A percentile compares a stretch with the other conserved stretches of the same genome.
phyloP scores from a whole-genome alignment of 2,797 vertebrate genomes.

The Gymnoscopelus microlampas region DNA sequence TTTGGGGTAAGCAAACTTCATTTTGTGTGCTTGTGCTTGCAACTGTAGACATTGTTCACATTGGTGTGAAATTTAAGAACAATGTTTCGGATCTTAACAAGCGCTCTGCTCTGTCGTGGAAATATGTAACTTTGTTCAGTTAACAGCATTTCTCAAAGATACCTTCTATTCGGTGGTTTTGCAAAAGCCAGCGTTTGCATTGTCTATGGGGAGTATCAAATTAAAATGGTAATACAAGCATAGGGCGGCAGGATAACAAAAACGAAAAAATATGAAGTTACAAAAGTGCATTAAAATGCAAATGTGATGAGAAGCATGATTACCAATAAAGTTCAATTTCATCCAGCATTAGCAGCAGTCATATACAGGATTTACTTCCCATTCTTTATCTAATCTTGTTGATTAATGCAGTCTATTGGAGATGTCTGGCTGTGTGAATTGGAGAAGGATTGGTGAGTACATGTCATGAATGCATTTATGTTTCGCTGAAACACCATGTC shows the following conservation, averaged over 20 bases:
- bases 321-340: slow-evolving; percentile 26
- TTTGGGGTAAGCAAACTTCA: no score
- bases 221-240: slow-evolving; percentile 32
- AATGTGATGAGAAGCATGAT: slow-evolving; percentile 42
- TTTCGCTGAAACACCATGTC: no score
- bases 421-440: slow-evolving; percentile 8
- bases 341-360: slow-evolving; percentile 12
- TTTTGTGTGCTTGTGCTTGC: no score
- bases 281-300: slow-evolving; percentile 42
- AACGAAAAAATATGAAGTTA: not conserved
- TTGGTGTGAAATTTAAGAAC: no score
- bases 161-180: not conserved
- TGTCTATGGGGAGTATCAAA: slow-evolving; percentile 35
- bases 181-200: not conserved
- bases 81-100: no score
- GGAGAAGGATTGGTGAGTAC: not conserved
- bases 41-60: no score
- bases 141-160: not conserved
- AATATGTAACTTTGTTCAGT: not conserved
- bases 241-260: not conserved
- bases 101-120: no score
- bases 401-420: slow-evolving; percentile 24
- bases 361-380: slow-evolving; percentile 7
- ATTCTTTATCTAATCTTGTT: slow-evolving; percentile 19
- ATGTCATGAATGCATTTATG: not conserved